Evolutionary conservation across 2,797 vertebrate genomes (phyloP).

Genomic region (Micropoecilia bifurca): DNA sequence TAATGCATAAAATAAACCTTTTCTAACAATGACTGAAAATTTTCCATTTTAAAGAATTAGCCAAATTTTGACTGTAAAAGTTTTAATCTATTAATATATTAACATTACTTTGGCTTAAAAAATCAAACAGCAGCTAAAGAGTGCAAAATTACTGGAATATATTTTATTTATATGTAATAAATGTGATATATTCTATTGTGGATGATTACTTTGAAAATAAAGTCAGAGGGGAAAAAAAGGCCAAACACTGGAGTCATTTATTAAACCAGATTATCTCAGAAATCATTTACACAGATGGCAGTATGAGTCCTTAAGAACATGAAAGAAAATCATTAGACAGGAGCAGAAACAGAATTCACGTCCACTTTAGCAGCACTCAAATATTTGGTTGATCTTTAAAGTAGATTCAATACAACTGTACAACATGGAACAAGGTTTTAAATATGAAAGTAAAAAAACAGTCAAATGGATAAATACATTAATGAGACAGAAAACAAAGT

Average conservation of each 20-base stretch:
- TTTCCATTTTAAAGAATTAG: background rate
- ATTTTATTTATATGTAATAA: background rate
- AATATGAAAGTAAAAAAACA: background rate
- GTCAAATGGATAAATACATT: background rate
- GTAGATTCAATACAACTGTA: background rate
- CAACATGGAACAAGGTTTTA: background rate
- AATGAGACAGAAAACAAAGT: background rate
- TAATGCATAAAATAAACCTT: background rate
- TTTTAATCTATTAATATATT: background rate
- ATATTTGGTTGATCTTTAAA: background rate
- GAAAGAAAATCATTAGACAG: background rate
- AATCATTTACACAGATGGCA: background rate
- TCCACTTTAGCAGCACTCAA: background rate
- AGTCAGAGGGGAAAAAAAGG: background rate
- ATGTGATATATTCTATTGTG: background rate
- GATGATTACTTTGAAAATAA: constrained; percentile 18
- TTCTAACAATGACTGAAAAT: background rate
- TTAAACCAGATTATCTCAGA: background rate
- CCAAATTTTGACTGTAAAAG: background rate
- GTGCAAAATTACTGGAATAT: background rate
- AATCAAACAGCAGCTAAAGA: background rate
- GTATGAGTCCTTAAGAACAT: background rate
- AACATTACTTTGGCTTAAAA: background rate
- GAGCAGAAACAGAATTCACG: background rate
- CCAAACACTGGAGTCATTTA: background rate